phyloP scores from a whole-genome alignment of 2,113 vertebrate genomes.

The Puma concolor region DNA sequence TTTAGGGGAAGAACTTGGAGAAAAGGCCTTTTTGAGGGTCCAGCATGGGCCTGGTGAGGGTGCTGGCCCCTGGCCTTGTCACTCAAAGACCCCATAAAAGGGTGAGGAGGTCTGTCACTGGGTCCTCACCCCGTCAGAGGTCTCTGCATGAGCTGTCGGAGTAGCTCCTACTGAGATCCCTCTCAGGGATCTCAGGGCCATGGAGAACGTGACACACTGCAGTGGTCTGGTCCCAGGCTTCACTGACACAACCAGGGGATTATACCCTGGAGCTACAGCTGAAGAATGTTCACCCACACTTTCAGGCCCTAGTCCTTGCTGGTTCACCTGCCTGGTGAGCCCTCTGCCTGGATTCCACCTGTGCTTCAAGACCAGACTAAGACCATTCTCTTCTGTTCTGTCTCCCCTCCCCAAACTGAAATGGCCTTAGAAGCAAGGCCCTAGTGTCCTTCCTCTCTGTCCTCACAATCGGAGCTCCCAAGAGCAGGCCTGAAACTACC shows the following conservation, averaged over 20 bases:
- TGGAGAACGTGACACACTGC: not conserved
- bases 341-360: not conserved
- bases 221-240: not conserved
- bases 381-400: not conserved
- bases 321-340: not conserved
- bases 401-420: not conserved
- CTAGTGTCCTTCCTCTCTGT: not conserved
- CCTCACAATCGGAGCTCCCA: not conserved
- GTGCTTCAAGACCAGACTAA: not conserved
- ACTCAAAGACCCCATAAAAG: not conserved
- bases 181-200: not conserved
- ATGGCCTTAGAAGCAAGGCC: not conserved
- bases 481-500: not conserved
- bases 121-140: not conserved
- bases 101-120: not conserved
- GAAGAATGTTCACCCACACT: not conserved
- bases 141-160: not conserved
- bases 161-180: not conserved
- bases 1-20: not conserved
- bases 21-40: not conserved
- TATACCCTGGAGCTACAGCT: not conserved
- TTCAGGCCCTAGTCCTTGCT: not conserved
- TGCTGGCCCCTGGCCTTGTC: not conserved
- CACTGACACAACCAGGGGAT: not conserved
- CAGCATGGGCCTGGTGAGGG: not conserved